Conservation (phyloP, 2,888 invertebrate genomes). For the Thalpophila matura region DNA sequence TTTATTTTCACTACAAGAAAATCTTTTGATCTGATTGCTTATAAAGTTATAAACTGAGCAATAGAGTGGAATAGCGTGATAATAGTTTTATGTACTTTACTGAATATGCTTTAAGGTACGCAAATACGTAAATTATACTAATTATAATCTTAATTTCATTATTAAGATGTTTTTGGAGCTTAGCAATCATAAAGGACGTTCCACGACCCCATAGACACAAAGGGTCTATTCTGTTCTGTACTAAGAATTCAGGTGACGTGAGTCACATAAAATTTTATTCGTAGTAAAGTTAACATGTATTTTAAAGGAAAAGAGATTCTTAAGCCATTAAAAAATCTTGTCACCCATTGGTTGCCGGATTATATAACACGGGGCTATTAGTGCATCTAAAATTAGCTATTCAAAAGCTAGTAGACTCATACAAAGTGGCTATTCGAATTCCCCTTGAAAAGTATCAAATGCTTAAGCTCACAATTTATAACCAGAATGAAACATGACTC, state of each 20-base stretch:
- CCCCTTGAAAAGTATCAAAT: slow-evolving; percentile 61
- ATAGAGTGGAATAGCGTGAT: slow-evolving; percentile 13
- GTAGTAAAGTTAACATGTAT: slow-evolving; percentile 2
- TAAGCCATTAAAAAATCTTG: slow-evolving; percentile 23
- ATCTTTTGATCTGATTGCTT: slow-evolving; percentile 11
- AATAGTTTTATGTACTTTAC: neutral
- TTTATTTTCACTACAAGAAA: slow-evolving; percentile 36
- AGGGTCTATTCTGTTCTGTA: neutral
- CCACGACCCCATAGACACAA: neutral
- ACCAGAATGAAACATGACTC: slow-evolving; percentile 57
- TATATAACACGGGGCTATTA: slow-evolving; percentile 52
- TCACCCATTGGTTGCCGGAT: slow-evolving; percentile 47
- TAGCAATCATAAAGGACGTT: too few relatives aligned
- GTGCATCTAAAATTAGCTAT: slow-evolving; percentile 56
- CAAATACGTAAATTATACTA: too few relatives aligned
- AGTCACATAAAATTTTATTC: slow-evolving; percentile 1
- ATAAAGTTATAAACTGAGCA: slow-evolving; percentile 22
- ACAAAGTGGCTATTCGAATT: slow-evolving; percentile 53
- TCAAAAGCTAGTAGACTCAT: slow-evolving; percentile 21
- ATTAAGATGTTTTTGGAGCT: too few relatives aligned
- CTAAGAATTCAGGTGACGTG: neutral
- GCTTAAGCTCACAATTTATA: slow-evolving; percentile 61
- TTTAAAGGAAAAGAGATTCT: slow-evolving; percentile 3
- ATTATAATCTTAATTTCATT: too few relatives aligned
- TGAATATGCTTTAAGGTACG: neutral